Evolutionary conservation across 30 jellyfish, hydroid and myxozoan species (phyloP), one percentile per base, ranked within the genome.

Genomic region (Cassiopea xamachana): DNA sequence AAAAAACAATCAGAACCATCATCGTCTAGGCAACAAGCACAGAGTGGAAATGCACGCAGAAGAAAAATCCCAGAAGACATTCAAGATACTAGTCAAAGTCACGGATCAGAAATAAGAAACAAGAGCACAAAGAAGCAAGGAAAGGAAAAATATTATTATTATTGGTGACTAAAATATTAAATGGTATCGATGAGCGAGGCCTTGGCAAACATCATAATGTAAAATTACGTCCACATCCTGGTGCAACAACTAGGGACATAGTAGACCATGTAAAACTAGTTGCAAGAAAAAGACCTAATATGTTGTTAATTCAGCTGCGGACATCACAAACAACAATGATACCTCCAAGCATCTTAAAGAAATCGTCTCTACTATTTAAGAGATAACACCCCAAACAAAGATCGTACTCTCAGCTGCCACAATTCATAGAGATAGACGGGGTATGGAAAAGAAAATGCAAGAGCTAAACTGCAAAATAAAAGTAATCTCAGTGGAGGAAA

Each of bases 391-490:
- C 39, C 39, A 27, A 27, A 27, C 39, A 27, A 27, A 27, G 39
- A 69, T 19, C 48, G 79, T 69, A n/a, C 16, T 69, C 15, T n/a
- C 48, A 6, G 64, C 48, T 69, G 79, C 48, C 48, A 69, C 48
- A 8, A 69, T 14, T 69, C 48, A 16, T 16, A n/a, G 79, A 69
- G 79, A 69, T 69, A 6, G 79, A 44, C 46, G 8, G 16, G 46
- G 46, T 69, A 69, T 44, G 79, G 79, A 69, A 69, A n/a, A n/a
- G 79, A 69, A n/a, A n/a, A 69, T 69, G 64, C 64, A 55, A 55
- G 7, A 55, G 64, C 10, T 55, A 6, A 55, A 55, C 64, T 55
- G 64, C 64, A 10, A 55, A 55, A 55, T 55, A 55, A 55, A 55
- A 55, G 64, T 0, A 55, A 55, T 55, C 39, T 55, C 64, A 55